Percentiles rank a stretch among this genome's conserved stretches.
These are phyloP conservation scores for Sandelia bainsii DNA, from an alignment of 2,797 vertebrate species.

Conservation along the genomic window DNA sequence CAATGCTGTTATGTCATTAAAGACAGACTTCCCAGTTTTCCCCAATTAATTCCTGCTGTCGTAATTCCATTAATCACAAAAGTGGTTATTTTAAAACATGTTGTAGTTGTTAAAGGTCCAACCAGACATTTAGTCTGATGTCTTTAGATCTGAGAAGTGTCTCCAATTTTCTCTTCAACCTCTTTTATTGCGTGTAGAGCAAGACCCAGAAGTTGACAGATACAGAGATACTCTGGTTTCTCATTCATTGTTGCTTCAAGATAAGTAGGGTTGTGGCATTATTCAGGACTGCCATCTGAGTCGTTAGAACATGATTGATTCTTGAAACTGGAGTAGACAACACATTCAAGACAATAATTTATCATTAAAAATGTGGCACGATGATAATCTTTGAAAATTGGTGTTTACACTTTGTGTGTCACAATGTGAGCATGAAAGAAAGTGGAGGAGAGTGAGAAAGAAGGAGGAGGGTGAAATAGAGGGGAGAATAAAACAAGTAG, in stretches of 20 bases:
- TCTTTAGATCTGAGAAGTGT: not conserved
- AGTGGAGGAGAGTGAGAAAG: not conserved
- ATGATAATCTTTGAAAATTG: constrained; percentile 15
- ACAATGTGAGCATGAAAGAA: constrained; percentile 15
- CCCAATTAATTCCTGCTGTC: not conserved
- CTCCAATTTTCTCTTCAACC: not conserved
- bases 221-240: constrained; percentile 19
- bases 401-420: not conserved
- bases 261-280: constrained; percentile 28
- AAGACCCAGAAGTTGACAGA: not conserved
- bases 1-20: not conserved
- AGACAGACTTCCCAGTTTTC: constrained; percentile 15
- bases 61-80: not conserved
- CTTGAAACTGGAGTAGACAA: constrained; percentile 9
- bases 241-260: not conserved
- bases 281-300: constrained; percentile 31
- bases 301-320: constrained; percentile 26
- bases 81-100: not conserved
- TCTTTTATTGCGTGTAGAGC: not conserved
- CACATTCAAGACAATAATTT: constrained; percentile 33
- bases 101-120: not conserved
- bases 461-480: not conserved
- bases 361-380: not conserved
- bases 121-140: constrained; percentile 21
- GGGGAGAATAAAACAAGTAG: constrained; percentile 3